Evolutionary conservation across 2,797 vertebrate species (phyloP).

Genomic region (Acanthiza pusilla): DNA sequence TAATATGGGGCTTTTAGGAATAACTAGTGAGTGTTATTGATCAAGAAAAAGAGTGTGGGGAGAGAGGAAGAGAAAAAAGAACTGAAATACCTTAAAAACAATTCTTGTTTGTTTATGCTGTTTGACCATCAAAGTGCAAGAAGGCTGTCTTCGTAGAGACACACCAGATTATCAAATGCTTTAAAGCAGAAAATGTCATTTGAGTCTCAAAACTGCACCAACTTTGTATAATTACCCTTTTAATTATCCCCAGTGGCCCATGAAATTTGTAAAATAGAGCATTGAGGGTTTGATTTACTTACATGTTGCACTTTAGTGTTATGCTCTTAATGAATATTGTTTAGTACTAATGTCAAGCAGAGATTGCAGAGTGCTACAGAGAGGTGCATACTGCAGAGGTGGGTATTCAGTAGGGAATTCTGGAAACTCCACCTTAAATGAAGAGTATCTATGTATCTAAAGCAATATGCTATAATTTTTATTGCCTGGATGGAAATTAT

Average conservation of each 20-base stretch:
- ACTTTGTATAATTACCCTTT: conserved; percentile 85
- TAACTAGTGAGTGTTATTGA: conserved; percentile 34
- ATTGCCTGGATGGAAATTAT: not conserved
- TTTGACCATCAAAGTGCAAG: conserved; percentile 65
- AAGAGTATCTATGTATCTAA: not conserved
- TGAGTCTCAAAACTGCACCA: conserved; percentile 81
- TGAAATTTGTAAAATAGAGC: conserved; percentile 84
- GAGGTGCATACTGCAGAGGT: conserved; percentile 3
- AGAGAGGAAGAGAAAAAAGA: not conserved
- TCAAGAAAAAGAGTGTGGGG: not conserved
- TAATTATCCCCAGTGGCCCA: conserved; percentile 84
- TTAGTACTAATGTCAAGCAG: conserved; percentile 71
- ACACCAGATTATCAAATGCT: conserved; percentile 73
- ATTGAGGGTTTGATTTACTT: conserved; percentile 81
- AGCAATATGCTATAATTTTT: not conserved
- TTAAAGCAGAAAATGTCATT: conserved; percentile 85
- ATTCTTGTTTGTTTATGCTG: conserved; percentile 70
- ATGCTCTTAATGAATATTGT: conserved; percentile 79
- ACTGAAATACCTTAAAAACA: conserved; percentile 49
- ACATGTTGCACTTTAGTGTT: conserved; percentile 79
- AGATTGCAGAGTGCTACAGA: conserved; percentile 61
- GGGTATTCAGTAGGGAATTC: conserved; percentile 2
- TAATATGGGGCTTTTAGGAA: conserved; percentile 32
- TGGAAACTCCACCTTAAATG: conserved; percentile 12
- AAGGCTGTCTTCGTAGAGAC: conserved; percentile 61